phyloP scores from a whole-genome alignment of 2,113 vertebrate genomes.

The Sylvilagus bachmani region DNA sequence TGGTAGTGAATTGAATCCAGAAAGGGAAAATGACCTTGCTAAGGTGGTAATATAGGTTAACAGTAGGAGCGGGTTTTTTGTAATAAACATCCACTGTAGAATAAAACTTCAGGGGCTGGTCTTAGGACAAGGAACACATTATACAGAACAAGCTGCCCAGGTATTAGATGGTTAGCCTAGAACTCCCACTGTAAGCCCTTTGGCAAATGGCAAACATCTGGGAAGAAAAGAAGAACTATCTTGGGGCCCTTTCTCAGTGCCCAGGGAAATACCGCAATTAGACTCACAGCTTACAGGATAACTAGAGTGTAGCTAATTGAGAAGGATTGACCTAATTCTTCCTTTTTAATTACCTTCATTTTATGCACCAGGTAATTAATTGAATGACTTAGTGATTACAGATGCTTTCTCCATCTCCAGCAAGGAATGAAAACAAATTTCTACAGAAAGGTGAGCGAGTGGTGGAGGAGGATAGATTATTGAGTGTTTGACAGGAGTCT shows the following conservation, averaged over 20 bases:
- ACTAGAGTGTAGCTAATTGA: constrained; percentile 66
- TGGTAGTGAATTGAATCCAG: neutral
- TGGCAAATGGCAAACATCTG: constrained; percentile 35
- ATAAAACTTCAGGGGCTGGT: neutral
- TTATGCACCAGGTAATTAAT: constrained; percentile 64
- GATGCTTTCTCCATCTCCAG: constrained; percentile 21
- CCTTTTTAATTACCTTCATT: constrained; percentile 70
- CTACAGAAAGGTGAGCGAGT: neutral
- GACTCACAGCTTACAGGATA: constrained; percentile 37
- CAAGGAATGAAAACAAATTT: constrained; percentile 40
- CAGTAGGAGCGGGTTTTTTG: neutral
- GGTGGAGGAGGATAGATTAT: neutral
- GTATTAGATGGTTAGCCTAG: constrained; percentile 32
- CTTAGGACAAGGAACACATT: neutral
- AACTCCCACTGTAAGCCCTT: constrained; percentile 34
- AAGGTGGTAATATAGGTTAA: neutral
- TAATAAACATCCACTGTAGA: neutral
- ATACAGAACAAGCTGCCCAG: neutral
- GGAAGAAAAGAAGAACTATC: constrained; percentile 25
- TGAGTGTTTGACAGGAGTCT: neutral
- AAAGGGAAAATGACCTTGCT: neutral
- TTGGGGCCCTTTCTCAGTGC: constrained; percentile 1
- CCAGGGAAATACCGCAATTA: constrained; percentile 28
- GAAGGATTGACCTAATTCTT: constrained; percentile 68
- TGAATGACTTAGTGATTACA: constrained; percentile 59